These are phyloP conservation scores for Halcyon badia DNA, from an alignment of 2,797 vertebrate genomes.

Conservation along the genomic window DNA sequence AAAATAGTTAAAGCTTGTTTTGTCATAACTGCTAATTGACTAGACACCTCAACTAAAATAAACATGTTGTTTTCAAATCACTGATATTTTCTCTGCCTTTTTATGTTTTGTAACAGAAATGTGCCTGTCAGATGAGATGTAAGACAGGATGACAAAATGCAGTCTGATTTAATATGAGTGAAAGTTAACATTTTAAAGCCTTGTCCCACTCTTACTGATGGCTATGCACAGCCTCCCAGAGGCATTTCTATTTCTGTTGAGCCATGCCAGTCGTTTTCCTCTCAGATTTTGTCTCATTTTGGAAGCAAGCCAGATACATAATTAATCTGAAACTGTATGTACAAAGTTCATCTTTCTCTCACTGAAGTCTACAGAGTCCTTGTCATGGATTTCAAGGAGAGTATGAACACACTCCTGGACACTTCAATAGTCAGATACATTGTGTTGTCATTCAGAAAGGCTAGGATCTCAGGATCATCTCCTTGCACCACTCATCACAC, in stretches of 20 bases:
- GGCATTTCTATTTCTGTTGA: not conserved
- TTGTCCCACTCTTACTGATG: not conserved
- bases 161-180: conserved; percentile 10
- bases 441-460: not conserved
- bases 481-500: not conserved
- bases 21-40: not conserved
- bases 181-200: not conserved
- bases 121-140: conserved; percentile 3
- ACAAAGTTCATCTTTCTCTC: not conserved
- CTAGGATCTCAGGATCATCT: not conserved
- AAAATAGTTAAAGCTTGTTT: not conserved
- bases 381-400: not conserved
- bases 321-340: not conserved
- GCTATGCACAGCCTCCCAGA: not conserved
- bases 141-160: conserved; percentile 1
- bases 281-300: not conserved
- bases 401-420: not conserved
- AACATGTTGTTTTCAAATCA: not conserved
- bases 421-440: not conserved
- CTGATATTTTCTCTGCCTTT: not conserved
- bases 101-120: not conserved
- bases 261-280: not conserved
- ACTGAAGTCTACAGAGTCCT: not conserved
- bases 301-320: not conserved
- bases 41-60: not conserved